Conservation (phyloP, 2,888 invertebrate genomes). For the Lasius fuliginosus region DNA sequence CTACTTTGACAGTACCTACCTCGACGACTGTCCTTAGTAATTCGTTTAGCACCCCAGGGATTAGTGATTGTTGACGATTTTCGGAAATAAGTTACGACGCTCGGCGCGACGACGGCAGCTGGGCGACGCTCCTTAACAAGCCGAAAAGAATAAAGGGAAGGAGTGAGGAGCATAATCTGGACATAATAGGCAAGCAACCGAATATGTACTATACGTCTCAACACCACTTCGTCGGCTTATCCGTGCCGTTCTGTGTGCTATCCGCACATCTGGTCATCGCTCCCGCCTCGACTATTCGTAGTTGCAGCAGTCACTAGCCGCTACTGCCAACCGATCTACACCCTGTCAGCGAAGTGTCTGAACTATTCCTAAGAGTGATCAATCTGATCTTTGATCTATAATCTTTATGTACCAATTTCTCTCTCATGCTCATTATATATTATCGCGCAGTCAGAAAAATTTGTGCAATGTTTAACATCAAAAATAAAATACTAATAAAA, state of each 20-base stretch:
- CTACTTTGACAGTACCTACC: too few relatives aligned
- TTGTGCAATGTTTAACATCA: not conserved
- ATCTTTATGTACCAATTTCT: not conserved
- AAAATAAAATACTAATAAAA: not conserved
- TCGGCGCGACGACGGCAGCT: constrained; percentile 68
- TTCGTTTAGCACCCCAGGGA: constrained; percentile 59
- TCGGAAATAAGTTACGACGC: constrained; percentile 41
- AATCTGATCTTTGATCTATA: not conserved
- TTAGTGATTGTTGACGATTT: constrained; percentile 14
- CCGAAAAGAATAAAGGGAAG: constrained; percentile 59
- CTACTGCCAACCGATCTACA: constrained; percentile 70
- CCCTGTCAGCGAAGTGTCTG: constrained; percentile 59
- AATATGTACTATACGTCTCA: constrained; percentile 70
- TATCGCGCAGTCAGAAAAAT: not conserved
- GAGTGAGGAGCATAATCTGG: constrained; percentile 29
- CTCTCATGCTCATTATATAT: not conserved
- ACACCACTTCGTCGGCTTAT: constrained; percentile 66
- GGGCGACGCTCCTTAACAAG: constrained; percentile 57
- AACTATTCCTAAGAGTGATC: constrained; percentile 42
- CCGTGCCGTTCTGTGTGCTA: constrained; percentile 62
- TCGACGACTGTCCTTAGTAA: constrained; percentile 36
- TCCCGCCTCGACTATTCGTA: constrained; percentile 79
- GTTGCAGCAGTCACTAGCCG: constrained; percentile 68
- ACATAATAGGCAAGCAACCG: constrained; percentile 66
- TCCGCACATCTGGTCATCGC: constrained; percentile 81